These are phyloP conservation scores for Lissocephala sabroskyi DNA, from an alignment of 2,888 invertebrate genomes.

Conservation along the genomic window DNA sequence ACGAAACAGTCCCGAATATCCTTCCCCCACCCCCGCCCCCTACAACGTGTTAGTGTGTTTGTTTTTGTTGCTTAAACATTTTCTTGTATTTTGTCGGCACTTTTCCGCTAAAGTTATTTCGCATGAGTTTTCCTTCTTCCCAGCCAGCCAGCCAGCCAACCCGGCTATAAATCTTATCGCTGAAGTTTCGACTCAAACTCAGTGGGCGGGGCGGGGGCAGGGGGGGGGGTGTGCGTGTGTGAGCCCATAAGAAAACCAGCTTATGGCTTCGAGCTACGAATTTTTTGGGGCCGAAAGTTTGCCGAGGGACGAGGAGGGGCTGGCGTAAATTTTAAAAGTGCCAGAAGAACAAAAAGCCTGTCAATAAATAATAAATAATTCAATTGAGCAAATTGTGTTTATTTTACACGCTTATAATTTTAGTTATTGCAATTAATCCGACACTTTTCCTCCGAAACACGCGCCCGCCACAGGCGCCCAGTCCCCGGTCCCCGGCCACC, in stretches of 20 bases:
- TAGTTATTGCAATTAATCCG: slow-evolving; percentile 49
- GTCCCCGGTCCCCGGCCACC: too few relatives aligned
- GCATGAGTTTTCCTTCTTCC: slow-evolving; percentile 36
- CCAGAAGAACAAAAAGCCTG: slow-evolving; percentile 15
- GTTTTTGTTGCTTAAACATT: slow-evolving; percentile 50
- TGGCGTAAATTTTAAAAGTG: slow-evolving; percentile 23
- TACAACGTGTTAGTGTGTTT: slow-evolving; percentile 26
- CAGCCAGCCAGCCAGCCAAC: slow-evolving; percentile 17
- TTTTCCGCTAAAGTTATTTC: slow-evolving; percentile 63
- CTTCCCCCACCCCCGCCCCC: not conserved
- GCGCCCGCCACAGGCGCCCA: slow-evolving; percentile 16
- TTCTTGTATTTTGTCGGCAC: slow-evolving; percentile 61
- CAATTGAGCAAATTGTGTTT: slow-evolving; percentile 21
- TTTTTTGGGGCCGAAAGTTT: not conserved
- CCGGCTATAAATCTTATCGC: slow-evolving; percentile 53
- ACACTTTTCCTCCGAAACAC: slow-evolving; percentile 30
- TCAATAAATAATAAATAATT: slow-evolving; percentile 45
- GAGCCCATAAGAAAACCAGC: slow-evolving; percentile 29
- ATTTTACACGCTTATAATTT: slow-evolving; percentile 24
- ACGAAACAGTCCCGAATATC: not conserved
- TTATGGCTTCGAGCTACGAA: slow-evolving; percentile 28
- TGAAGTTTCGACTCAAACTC: slow-evolving; percentile 23
- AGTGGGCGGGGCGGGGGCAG: not conserved
- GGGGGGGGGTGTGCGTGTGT: not conserved
- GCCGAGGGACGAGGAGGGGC: slow-evolving; percentile 5